These are phyloP conservation scores for Hymenochirus boettgeri DNA, from an alignment of 2,113 vertebrate genomes.

Conservation along the genomic window DNA sequence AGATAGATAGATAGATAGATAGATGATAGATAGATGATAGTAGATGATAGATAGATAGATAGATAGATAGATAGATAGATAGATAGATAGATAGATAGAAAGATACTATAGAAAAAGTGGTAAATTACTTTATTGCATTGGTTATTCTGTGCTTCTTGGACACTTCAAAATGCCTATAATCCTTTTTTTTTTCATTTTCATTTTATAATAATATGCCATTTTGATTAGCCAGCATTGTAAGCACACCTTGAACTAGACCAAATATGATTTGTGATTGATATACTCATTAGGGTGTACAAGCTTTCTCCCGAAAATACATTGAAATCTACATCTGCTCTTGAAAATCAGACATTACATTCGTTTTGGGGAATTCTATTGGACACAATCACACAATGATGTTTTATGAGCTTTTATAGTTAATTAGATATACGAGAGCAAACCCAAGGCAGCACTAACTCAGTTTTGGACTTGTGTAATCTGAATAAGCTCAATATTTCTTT, in stretches of 20 bases:
- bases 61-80: no score
- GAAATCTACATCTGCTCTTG: constrained; percentile 8
- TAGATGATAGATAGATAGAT: no score
- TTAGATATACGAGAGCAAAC: constrained; percentile 14
- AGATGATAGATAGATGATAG: no score
- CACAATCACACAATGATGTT: constrained; percentile 4
- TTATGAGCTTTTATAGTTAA: constrained; percentile 15
- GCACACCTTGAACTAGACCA: not conserved
- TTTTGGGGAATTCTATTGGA: constrained; percentile 11
- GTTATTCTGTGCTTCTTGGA: no score
- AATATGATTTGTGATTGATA: constrained; percentile 18
- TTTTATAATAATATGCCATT: no score
- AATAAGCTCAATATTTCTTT: constrained; percentile 2
- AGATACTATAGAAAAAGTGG: no score
- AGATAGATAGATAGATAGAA: no score
- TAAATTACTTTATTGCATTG: no score
- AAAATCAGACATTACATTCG: constrained; percentile 10
- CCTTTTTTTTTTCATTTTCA: no score
- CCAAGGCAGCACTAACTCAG: constrained; percentile 1
- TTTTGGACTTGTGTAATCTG: constrained; percentile 17
- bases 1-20: no score
- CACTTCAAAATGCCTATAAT: no score
- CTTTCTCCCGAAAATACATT: constrained; percentile 12
- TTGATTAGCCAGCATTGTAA: no score
- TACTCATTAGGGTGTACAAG: constrained; percentile 17